Evolutionary conservation across 2,797 vertebrate species (phyloP).

Genomic region (Syndactyla subalaris): DNA sequence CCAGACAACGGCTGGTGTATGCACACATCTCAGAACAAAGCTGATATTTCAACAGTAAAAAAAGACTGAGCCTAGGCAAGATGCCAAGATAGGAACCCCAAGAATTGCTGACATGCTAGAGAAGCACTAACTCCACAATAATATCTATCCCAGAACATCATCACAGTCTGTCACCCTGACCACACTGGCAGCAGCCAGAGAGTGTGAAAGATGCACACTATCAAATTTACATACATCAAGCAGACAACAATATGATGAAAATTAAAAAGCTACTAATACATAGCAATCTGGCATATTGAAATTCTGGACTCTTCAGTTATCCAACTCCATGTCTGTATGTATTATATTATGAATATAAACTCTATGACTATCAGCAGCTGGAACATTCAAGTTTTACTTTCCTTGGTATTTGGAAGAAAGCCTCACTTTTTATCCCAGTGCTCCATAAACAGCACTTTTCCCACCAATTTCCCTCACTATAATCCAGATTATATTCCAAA

Average conservation of each 20-base stretch:
- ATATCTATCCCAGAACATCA: not conserved
- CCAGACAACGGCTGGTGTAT: not conserved
- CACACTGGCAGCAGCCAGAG: not conserved
- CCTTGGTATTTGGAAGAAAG: not conserved
- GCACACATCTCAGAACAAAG: not conserved
- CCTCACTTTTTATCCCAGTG: not conserved
- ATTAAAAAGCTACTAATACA: constrained; percentile 33
- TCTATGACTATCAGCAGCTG: not conserved
- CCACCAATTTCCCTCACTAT: not conserved
- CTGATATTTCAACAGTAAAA: not conserved
- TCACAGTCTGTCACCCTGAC: not conserved
- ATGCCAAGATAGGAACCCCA: not conserved
- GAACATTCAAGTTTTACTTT: not conserved
- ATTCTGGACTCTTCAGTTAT: not conserved
- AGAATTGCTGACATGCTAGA: not conserved
- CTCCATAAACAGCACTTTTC: not conserved
- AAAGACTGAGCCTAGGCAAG: not conserved
- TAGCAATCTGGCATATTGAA: not conserved
- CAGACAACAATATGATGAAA: constrained; percentile 23
- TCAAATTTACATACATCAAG: constrained; percentile 25
- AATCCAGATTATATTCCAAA: not conserved
- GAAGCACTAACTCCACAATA: not conserved
- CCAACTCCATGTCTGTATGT: not conserved
- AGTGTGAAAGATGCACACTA: not conserved
- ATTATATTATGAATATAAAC: not conserved